Base-by-base conservation (phyloP, 2,113 vertebrate species). In the Centropus unirufus region DNA sequence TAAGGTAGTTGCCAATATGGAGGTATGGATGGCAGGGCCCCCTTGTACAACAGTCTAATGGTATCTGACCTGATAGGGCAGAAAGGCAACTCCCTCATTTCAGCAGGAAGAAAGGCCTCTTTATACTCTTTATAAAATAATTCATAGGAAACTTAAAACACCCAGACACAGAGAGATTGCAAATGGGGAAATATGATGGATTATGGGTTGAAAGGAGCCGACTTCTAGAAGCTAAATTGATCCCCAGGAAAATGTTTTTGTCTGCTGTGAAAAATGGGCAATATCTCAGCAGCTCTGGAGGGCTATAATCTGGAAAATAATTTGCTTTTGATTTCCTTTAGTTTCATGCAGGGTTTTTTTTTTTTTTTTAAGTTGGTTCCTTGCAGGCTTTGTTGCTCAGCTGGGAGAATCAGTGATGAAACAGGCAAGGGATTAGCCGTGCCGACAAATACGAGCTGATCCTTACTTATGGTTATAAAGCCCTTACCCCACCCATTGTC, bases 211-310 rank as follows among this genome's bases (percentile, higher is more conserved):
- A 98, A 97, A 98, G 98, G 98, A 98, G 98, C 97, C 98, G 99
- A 99, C 99, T 99, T 98, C 98, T 97, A 70, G 95, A 97, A 97
- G 98, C 97, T 97, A 98, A 99, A 99, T 99, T 99, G 99, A 99
- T 99, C 99, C 99, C 98, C 98, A 96, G 95, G 98, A 99, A 99
- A 99, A 99, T 99, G 99, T 99, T 99, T 99, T 99, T 99, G 99
- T 99, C 99, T 99, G 98, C 98, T 98, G 97, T 99, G 99, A 99
- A 99, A 99, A 99, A 99, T 99, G 98, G 99, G 97, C 98, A 84
- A 97, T 98, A 98, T 98, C 98, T 98, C 97, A 97, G 98, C 97
- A 67, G 98, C 97, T 95, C 98, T 96, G 89, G 84, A 92, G 97
- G 87, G 96, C 97, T 96, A 95, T 97, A 97, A 98, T 98, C 96